Evolutionary conservation across 1,140 invertebrate genomes (phyloP).

Genomic region (Drosophila neocordata): DNA sequence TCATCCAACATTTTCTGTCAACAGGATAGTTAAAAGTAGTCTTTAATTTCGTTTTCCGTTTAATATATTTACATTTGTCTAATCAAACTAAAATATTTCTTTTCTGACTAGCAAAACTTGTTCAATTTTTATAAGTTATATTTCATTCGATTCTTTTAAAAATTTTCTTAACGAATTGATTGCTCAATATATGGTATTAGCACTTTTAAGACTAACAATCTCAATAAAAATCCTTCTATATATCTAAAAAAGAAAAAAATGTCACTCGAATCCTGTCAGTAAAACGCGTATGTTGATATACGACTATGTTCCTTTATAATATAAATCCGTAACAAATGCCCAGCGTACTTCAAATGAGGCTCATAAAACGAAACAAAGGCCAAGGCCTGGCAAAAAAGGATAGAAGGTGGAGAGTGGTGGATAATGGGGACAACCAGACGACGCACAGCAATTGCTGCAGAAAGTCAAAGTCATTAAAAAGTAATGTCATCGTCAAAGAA

Average conservation of each 20-base stretch:
- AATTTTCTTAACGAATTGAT: neutral
- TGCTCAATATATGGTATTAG: neutral
- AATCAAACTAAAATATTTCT: too few relatives aligned
- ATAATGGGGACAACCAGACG: constrained; percentile 32
- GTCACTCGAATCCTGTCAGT: neutral
- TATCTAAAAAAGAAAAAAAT: neutral
- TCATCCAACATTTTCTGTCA: too few relatives aligned
- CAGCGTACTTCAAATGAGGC: constrained; percentile 47
- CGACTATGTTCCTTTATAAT: constrained; percentile 9
- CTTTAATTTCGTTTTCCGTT: too few relatives aligned
- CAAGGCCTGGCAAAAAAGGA: neutral
- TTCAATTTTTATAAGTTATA: too few relatives aligned
- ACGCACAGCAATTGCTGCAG: constrained; percentile 71
- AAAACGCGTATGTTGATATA: constrained; percentile 7
- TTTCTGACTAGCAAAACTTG: too few relatives aligned
- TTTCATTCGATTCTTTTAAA: neutral
- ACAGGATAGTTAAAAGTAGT: too few relatives aligned
- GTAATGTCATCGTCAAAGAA: constrained; percentile 78
- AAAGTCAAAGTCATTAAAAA: constrained; percentile 82
- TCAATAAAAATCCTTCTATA: neutral
- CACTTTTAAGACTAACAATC: constrained; percentile 2
- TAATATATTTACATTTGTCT: too few relatives aligned
- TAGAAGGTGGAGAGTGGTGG: neutral
- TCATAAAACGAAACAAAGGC: constrained; percentile 49
- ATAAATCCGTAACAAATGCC: constrained; percentile 25